Evolutionary conservation across 2,888 invertebrate species (phyloP).

Genomic region (Diaprepes abbreviatus): DNA sequence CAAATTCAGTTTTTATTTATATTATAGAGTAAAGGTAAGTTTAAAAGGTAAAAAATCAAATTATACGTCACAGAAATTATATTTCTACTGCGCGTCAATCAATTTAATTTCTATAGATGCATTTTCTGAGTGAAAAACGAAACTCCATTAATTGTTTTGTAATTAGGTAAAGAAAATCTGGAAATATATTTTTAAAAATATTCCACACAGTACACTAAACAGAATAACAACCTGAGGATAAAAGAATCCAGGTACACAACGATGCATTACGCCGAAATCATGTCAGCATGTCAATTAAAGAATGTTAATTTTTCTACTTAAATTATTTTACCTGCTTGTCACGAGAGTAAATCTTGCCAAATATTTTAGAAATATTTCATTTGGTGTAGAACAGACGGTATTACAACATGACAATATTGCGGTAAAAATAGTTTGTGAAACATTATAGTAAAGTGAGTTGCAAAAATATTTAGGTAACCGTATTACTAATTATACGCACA

Average conservation of each 20-base stretch:
- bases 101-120: no score
- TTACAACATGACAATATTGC: slow-evolving; percentile 26
- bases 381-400: slow-evolving; percentile 23
- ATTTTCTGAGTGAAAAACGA: no score
- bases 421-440: slow-evolving; percentile 29
- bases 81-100: no score
- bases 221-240: background rate
- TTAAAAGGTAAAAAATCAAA: no score
- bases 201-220: background rate
- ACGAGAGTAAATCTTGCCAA: slow-evolving; percentile 17
- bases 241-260: background rate
- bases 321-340: slow-evolving; percentile 33
- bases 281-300: slow-evolving; percentile 30
- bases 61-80: no score
- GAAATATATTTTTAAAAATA: background rate
- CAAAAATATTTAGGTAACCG: slow-evolving; percentile 26
- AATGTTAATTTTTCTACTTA: slow-evolving; percentile 19
- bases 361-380: slow-evolving; percentile 30
- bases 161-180: no score
- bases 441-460: slow-evolving; percentile 18
- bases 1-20: no score
- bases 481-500: slow-evolving; percentile 24
- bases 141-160: no score
- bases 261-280: background rate
- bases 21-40: no score